Evolutionary conservation across 2,888 invertebrate genomes (phyloP), one percentile per base, ranked within the genome.

Genomic region (Phyllotreta striolata): DNA sequence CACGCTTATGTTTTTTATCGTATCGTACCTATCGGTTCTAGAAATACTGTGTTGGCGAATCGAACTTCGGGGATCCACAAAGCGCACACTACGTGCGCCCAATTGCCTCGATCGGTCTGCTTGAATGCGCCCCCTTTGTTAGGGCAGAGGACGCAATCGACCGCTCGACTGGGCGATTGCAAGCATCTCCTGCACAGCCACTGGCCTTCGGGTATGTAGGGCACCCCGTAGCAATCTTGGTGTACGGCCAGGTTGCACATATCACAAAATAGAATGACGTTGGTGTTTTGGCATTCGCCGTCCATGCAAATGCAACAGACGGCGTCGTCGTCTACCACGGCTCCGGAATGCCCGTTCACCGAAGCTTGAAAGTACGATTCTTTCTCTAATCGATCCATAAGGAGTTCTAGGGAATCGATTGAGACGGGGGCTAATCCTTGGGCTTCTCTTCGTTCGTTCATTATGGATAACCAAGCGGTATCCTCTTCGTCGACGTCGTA

Each of bases 211-310:
- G 82, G 82, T 60, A 82, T 82, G 67, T 82, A 82, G 1, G 82
- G 82, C 12, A 97, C 96, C 56, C 98, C 98, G 82, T 98, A 98
- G 78, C 98, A 98, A 81, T 98, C 97, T 84, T 98, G 99, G 82
- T 99, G 99, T 9, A 99, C 98, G 34, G 99, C 97, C 70, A 99
- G 84, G 83, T 99, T 98, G 82, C 99, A 99, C 96, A 98, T 97
- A 84, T 99, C 99, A 84, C 99, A 99, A 84, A 99, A 99, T 55
- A 99, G 85, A 72, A 99, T 99, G 49, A 97, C 98, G 81, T 99
- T 99, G 56, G 95, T 95, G 82, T 98, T 98, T 81, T 98, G 95
- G 80, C 98, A 98, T 80, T 98, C 98, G 1, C 98, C 98, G 76
- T 99, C 98, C 89, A 95, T 93, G 79, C 99, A 99, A 73, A 99